Evolutionary conservation across 2,797 vertebrate genomes (phyloP).

Genomic region (Phrynocephalus forsythii): DNA sequence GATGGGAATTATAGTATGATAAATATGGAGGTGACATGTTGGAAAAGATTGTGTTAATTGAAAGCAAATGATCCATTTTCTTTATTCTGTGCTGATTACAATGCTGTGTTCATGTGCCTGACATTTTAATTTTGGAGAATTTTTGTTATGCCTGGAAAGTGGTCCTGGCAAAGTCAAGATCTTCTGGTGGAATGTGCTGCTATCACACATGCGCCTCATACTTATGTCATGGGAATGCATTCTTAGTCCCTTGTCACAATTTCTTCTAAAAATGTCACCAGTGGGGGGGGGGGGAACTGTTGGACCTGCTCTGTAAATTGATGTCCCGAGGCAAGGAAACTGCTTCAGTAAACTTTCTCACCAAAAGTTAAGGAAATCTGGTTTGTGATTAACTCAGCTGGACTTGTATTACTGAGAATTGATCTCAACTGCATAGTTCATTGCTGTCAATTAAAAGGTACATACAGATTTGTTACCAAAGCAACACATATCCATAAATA

Average conservation of each 20-base stretch:
- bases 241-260: constrained; percentile 14
- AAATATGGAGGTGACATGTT: background rate
- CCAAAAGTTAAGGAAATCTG: background rate
- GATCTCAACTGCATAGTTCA: constrained; percentile 8
- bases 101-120: background rate
- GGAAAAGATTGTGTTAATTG: background rate
- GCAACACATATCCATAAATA: background rate
- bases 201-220: background rate
- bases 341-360: constrained; percentile 42
- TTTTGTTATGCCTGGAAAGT: background rate
- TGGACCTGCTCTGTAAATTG: fast-evolving
- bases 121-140: background rate
- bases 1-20: background rate
- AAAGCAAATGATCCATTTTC: background rate
- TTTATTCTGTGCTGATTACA: background rate
- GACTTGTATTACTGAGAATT: constrained; percentile 1
- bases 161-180: background rate
- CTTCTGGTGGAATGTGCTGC: background rate
- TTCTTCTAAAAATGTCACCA: background rate
- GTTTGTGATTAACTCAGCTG: constrained; percentile 10
- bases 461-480: constrained; percentile 17
- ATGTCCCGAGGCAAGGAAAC: constrained; percentile 26
- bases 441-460: background rate
- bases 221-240: background rate
- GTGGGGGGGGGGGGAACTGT: constrained; percentile 15